Conservation (phyloP, 1,140 invertebrate genomes). For the Penaeus indicus region DNA sequence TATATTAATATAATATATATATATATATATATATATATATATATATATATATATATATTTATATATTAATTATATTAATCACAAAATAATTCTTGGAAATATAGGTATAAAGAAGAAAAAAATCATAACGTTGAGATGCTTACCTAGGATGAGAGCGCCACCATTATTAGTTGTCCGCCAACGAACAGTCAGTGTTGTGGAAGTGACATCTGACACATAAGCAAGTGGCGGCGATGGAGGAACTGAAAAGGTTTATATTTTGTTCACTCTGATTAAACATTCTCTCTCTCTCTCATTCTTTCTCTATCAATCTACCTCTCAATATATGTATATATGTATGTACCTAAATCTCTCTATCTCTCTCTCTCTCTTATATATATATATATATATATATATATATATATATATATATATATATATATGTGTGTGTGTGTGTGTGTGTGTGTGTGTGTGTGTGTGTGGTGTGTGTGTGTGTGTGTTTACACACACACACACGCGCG, state of each 20-base stretch:
- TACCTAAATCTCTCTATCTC: background rate
- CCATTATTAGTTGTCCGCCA: constrained; percentile 38
- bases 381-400: constrained; percentile 5
- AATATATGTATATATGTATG: background rate
- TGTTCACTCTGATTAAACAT: background rate
- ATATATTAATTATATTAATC: too few species aligned
- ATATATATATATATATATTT: constrained; percentile 22
- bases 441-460: too few species aligned
- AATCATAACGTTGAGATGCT: background rate
- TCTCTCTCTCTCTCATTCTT: background rate
- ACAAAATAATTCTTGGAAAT: background rate
- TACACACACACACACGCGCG: too few species aligned
- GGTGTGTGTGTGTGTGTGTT: too few species aligned
- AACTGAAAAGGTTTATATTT: constrained; percentile 13
- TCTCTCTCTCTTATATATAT: too few species aligned
- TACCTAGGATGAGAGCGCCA: constrained; percentile 44
- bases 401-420: background rate
- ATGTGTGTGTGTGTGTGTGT: background rate
- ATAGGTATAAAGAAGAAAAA: too few species aligned
- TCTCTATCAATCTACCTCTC: background rate
- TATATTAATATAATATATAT: background rate
- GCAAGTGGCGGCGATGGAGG: constrained; percentile 47
- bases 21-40: background rate
- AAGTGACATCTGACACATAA: constrained; percentile 52
- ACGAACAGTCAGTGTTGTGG: constrained; percentile 47